Evolutionary conservation across 2,888 invertebrate genomes (phyloP), one percentile per base, ranked within the genome.

Genomic region (Gnatocerus cornutus): DNA sequence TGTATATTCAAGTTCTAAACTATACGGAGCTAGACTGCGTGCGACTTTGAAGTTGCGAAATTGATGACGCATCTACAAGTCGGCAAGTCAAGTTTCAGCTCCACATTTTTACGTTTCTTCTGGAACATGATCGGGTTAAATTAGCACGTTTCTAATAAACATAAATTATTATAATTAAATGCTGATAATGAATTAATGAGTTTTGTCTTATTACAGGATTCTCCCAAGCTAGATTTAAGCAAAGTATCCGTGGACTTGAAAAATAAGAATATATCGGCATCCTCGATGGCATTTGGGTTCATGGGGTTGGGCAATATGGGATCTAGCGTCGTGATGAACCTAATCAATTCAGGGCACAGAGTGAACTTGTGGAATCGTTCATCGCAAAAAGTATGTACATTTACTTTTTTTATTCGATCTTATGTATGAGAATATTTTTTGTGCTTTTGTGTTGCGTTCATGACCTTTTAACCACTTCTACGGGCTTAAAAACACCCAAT

Each of bases 281-380:
- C 97, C 14, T 89, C 89, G 73, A 89, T 94, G 85, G 93, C 92
- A 81, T 97, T 98, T 83, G 98, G 98, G 27, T 98, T 98, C 86
- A 90, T 98, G 27, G 98, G 98, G 0, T 89, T 98, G 30, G 98
- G 98, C 65, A 95, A 95, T 81, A 98, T 98, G 94, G 98, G 98
- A 55, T 91, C 93, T 69, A 96, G 96, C 21, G 94, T 98, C 81
- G 97, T 98, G 12, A 97, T 96, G 88, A 98, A 98, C 85, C 89
- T 98, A 61, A 90, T 98, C 79, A 93, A 94, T 85, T 96, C 97
- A 3, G 97, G 97, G 0, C 98, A 98, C 83, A 93, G 92, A 81
- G 96, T 98, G 59, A 90, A 94, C 75, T 92, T 98, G 61, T 98
- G 97, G 97, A 98, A 97, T 87, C 90, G 98, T 79, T 94, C 96